phyloP scores from a whole-genome alignment of 2,113 vertebrate genomes.

The Bos indicus region DNA sequence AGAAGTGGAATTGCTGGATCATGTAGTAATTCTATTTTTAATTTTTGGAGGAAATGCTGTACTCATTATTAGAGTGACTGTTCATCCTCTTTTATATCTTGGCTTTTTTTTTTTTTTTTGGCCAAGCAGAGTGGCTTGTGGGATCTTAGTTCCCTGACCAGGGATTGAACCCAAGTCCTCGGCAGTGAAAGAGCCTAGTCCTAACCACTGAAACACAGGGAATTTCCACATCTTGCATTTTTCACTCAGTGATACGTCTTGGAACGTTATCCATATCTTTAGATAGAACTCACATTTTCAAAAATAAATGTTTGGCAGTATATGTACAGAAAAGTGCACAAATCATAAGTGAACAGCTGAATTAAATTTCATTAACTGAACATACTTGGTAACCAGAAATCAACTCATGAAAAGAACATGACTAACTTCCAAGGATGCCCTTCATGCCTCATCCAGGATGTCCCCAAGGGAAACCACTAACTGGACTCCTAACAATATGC shows the following conservation, averaged over 20 bases:
- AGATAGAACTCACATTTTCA: not conserved
- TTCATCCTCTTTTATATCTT: not conserved
- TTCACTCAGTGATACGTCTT: not conserved
- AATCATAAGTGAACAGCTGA: not conserved
- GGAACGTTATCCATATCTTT: not conserved
- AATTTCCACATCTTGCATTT: not conserved
- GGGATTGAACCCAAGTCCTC: not conserved
- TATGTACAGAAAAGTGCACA: not conserved
- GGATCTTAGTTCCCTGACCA: not conserved
- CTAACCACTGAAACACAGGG: not conserved
- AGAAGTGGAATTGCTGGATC: not conserved
- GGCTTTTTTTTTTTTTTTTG: not conserved
- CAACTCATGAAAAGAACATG: not conserved
- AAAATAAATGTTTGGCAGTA: not conserved
- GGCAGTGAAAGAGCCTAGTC: not conserved
- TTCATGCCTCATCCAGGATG: not conserved
- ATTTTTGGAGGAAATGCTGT: not conserved
- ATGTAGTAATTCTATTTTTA: not conserved
- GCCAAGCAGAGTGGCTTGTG: not conserved
- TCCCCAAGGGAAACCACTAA: not conserved
- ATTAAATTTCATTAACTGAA: not conserved
- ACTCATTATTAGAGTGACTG: not conserved
- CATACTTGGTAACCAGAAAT: not conserved
- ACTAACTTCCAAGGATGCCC: not conserved
- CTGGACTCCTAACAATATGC: not conserved